A percentile compares a stretch with the other conserved stretches of the same genome.
Conservation (phyloP, 2,113 vertebrate species). For the Cariama cristata region DNA sequence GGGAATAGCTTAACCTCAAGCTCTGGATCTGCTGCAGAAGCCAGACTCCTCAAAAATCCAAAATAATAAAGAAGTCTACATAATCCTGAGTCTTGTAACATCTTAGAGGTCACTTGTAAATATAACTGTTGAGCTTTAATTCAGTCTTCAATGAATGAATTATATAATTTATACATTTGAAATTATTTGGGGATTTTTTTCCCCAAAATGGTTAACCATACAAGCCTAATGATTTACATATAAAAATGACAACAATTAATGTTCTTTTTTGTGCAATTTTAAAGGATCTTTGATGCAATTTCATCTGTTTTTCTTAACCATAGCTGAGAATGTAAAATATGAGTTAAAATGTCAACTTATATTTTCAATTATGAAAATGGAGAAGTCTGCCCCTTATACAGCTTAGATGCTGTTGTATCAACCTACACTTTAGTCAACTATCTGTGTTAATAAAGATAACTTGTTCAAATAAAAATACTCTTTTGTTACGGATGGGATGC, state of each 20-base stretch:
- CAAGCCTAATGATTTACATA: background rate
- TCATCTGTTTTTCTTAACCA: background rate
- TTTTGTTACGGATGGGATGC: background rate
- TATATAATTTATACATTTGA: background rate
- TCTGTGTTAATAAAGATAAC: background rate
- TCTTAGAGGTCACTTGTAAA: background rate
- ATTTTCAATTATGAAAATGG: background rate
- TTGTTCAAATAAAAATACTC: background rate
- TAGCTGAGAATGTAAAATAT: background rate
- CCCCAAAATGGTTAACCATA: background rate
- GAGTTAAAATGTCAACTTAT: background rate
- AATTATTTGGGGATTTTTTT: background rate
- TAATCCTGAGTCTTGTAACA: background rate
- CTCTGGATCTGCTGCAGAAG: background rate
- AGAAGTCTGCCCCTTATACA: background rate
- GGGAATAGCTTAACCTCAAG: background rate
- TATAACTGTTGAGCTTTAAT: background rate
- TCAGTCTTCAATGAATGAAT: background rate
- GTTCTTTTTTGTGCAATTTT: background rate
- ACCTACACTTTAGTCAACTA: background rate
- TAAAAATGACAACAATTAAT: background rate
- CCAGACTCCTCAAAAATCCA: background rate
- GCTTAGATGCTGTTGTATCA: background rate
- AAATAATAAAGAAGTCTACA: background rate
- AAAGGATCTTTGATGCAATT: background rate